Conservation (phyloP, 2,113 vertebrate species). For the Aphelocoma coerulescens region DNA sequence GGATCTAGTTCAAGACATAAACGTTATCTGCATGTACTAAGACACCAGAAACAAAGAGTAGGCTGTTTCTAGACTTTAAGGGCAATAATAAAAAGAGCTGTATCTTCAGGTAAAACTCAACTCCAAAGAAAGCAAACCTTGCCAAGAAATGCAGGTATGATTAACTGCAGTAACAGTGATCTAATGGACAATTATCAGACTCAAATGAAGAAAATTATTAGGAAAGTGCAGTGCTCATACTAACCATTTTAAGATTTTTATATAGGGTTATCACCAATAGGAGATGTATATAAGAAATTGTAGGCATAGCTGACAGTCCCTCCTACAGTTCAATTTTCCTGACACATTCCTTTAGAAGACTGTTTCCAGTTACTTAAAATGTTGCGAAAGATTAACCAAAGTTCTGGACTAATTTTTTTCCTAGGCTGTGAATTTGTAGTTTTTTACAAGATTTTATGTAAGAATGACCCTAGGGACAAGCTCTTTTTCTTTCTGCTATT, state of each 20-base stretch:
- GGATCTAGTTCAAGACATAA: background rate
- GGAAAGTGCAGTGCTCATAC: background rate
- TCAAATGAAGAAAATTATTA: slow-evolving; percentile 13
- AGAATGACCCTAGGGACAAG: background rate
- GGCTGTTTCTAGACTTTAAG: background rate
- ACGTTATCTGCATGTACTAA: background rate
- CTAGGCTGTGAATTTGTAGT: background rate
- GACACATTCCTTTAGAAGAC: slow-evolving; percentile 27
- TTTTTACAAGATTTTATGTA: background rate
- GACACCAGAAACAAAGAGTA: background rate
- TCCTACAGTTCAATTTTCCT: slow-evolving; percentile 56
- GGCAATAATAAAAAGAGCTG: background rate
- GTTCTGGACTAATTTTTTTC: background rate
- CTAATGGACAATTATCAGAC: slow-evolving; percentile 25
- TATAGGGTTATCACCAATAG: background rate
- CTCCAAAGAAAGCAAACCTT: background rate
- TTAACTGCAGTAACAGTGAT: background rate
- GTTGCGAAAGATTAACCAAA: slow-evolving; percentile 2
- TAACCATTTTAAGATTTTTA: slow-evolving; percentile 6
- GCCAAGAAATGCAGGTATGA: background rate
- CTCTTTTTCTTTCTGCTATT: background rate
- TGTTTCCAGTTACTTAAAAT: slow-evolving; percentile 25
- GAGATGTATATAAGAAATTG: background rate
- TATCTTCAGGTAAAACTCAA: background rate
- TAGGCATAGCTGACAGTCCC: slow-evolving; percentile 39